phyloP scores from a whole-genome alignment of 2,797 vertebrate species.

The Strix occidentalis region DNA sequence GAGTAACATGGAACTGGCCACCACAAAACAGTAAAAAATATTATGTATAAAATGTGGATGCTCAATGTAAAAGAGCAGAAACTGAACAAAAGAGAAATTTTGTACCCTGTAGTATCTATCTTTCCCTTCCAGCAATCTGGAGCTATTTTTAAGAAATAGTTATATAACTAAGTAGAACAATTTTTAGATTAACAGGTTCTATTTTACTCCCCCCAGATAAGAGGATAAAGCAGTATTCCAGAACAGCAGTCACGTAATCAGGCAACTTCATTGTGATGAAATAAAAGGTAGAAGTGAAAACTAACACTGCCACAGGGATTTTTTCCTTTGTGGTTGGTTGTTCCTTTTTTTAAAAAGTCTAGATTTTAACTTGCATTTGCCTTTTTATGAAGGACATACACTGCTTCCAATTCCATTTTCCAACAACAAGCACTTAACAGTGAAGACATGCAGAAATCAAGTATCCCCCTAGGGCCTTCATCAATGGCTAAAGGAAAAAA shows the following conservation, averaged over 20 bases:
- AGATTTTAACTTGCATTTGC: not conserved
- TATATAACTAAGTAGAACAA: conserved; percentile 39
- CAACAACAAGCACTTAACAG: not conserved
- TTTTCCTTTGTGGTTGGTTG: not conserved
- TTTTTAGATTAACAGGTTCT: conserved; percentile 48
- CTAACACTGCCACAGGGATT: not conserved
- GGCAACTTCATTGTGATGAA: not conserved
- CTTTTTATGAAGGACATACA: conserved; percentile 12
- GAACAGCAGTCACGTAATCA: not conserved
- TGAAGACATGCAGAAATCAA: conserved; percentile 17
- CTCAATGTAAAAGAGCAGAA: not conserved
- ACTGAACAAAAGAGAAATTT: not conserved
- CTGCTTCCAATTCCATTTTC: conserved; percentile 12
- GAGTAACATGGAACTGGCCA: not conserved
- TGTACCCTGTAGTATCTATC: not conserved
- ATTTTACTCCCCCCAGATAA: not conserved
- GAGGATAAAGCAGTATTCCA: conserved; percentile 38
- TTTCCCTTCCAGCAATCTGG: not conserved
- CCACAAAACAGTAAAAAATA: not conserved
- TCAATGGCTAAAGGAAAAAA: not conserved
- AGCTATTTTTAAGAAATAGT: conserved; percentile 48
- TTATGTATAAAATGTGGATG: not conserved
- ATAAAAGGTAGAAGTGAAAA: conserved; percentile 8
- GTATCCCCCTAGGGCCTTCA: conserved; percentile 24
- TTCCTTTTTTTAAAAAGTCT: not conserved